These are phyloP conservation scores for Hormaphis cornu DNA, from an alignment of 1,140 invertebrate species.

Conservation along the genomic window DNA sequence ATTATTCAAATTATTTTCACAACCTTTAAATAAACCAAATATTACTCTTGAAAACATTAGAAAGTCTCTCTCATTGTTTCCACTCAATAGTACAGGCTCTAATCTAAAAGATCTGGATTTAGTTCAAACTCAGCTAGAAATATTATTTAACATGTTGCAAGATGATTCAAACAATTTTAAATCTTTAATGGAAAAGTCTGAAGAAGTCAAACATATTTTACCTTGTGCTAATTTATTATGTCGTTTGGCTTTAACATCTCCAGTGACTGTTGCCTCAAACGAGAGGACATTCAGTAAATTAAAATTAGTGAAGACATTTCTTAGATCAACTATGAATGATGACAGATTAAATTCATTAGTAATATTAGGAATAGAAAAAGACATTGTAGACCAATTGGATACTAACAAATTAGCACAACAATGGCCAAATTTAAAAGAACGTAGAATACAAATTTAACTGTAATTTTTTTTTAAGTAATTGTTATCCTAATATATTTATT, in stretches of 20 bases:
- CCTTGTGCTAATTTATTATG: slow-evolving; percentile 4
- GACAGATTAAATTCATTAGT: not conserved
- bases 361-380: not conserved
- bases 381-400: not conserved
- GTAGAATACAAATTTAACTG: not conserved
- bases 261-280: not conserved
- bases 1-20: not conserved
- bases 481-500: not conserved
- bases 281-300: slow-evolving; percentile 5
- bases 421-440: slow-evolving; percentile 5
- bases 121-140: not conserved
- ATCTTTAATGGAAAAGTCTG: not conserved
- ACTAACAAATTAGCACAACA: not conserved
- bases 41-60: not conserved
- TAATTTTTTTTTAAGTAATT: too few relatives aligned
- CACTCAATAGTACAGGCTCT: not conserved
- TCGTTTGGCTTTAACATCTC: not conserved
- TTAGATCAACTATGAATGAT: not conserved
- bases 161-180: not conserved
- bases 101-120: not conserved
- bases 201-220: not conserved
- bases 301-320: slow-evolving; percentile 7
- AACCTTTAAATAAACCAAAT: not conserved
- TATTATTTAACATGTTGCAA: not conserved
- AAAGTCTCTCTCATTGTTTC: not conserved